Conservation (phyloP, 1,140 invertebrate species). For the Sycobia sp. region DNA sequence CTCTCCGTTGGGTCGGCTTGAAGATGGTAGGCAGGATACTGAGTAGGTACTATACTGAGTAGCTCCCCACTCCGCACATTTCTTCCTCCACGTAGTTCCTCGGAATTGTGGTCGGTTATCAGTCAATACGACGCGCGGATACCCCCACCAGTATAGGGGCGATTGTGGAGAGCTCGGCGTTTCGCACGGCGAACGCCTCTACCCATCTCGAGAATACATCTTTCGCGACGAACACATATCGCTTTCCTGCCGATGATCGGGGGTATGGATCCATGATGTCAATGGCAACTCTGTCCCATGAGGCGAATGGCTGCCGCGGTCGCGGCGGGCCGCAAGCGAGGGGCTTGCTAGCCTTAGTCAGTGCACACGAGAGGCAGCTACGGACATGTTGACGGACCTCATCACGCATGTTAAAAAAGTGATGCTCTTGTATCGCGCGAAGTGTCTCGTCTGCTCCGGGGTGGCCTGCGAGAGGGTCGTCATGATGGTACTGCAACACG, state of each 20-base stretch:
- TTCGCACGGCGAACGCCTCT: constrained; percentile 20
- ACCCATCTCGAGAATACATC: constrained; percentile 32
- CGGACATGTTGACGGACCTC: neutral
- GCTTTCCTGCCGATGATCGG: constrained; percentile 33
- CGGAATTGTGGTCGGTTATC: neutral
- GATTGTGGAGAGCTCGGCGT: neutral
- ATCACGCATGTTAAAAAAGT: neutral
- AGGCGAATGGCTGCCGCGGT: constrained; percentile 19
- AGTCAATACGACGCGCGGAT: neutral
- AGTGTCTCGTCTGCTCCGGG: neutral
- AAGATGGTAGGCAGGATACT: neutral
- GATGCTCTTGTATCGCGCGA: neutral
- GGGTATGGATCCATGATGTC: constrained; percentile 57
- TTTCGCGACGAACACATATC: constrained; percentile 17
- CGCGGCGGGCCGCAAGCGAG: neutral
- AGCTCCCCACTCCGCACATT: neutral
- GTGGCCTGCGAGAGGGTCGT: neutral
- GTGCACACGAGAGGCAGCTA: neutral
- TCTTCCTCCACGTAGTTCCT: neutral
- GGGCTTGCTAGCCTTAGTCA: neutral
- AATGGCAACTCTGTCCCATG: constrained; percentile 48
- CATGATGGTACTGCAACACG: too few species aligned
- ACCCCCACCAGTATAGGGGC: neutral
- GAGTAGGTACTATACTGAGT: neutral
- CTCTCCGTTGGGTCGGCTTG: constrained; percentile 2